Conservation (phyloP, 2,113 vertebrate species). For the Dasyurus viverrinus region DNA sequence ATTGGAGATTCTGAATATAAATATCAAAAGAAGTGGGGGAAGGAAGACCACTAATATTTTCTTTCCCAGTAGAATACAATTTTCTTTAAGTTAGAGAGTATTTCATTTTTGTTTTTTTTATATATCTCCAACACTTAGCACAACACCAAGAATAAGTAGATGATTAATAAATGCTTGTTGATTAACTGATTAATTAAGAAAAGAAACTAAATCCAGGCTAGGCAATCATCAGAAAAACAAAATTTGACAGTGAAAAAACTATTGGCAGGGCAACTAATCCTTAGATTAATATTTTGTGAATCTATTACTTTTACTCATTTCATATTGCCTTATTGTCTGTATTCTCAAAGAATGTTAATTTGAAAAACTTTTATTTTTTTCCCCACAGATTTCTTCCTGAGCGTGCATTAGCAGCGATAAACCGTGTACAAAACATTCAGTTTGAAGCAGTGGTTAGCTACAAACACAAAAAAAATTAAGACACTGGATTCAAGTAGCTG, state of each 20-base stretch:
- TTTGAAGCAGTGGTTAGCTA: conserved; percentile 68
- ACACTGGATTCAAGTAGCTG: background rate
- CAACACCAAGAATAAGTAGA: background rate
- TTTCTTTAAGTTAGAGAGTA: background rate
- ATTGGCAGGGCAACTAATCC: no score
- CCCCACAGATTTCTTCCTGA: conserved; percentile 70
- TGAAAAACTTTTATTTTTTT: background rate
- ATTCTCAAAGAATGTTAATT: background rate
- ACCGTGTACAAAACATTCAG: conserved; percentile 45
- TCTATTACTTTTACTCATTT: background rate
- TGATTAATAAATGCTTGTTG: background rate
- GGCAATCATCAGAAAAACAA: background rate
- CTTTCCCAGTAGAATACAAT: background rate
- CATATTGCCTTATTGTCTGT: background rate
- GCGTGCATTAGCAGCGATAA: conserved; percentile 50
- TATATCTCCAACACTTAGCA: background rate
- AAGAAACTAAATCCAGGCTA: background rate
- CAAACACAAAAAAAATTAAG: conserved; percentile 67
- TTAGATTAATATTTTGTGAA: background rate
- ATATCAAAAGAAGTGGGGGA: background rate
- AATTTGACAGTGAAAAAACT: background rate
- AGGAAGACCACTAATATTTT: background rate
- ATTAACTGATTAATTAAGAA: background rate
- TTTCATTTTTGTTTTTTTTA: background rate
- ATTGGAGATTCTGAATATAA: background rate